Evolutionary conservation across 2,797 vertebrate species (phyloP).

Genomic region (Enteromius argenteus): DNA sequence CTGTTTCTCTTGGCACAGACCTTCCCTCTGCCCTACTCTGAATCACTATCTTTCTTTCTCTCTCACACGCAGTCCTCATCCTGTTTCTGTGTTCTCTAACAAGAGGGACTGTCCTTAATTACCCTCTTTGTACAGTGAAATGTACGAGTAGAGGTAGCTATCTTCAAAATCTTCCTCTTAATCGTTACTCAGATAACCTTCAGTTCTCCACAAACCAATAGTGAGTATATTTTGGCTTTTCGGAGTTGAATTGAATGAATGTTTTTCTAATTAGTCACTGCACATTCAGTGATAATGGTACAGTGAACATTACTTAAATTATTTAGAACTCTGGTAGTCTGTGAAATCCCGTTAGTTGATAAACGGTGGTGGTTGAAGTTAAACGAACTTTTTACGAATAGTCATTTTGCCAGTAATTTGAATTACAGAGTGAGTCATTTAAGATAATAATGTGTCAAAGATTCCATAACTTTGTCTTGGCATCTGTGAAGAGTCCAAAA

Average conservation of each 20-base stretch:
- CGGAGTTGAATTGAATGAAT: not conserved
- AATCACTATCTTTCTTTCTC: conserved; percentile 24
- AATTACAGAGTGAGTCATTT: conserved; percentile 12
- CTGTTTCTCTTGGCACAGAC: conserved; percentile 57
- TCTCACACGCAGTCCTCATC: conserved; percentile 41
- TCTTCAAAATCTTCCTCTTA: conserved; percentile 17
- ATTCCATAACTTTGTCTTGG: conserved; percentile 34
- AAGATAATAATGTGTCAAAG: conserved; percentile 32
- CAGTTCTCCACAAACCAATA: not conserved
- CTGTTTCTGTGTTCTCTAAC: conserved; percentile 58
- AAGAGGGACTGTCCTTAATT: conserved; percentile 54
- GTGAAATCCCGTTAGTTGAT: not conserved
- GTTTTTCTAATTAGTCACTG: conserved; percentile 1
- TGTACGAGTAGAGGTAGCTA: not conserved
- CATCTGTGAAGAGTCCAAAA: conserved; percentile 52
- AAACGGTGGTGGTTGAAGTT: not conserved
- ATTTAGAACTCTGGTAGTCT: not conserved
- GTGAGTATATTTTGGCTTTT: not conserved
- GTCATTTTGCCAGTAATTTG: not conserved
- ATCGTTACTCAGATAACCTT: conserved; percentile 30
- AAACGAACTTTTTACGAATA: not conserved
- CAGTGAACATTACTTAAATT: not conserved
- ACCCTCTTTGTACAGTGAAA: conserved; percentile 32
- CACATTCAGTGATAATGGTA: not conserved
- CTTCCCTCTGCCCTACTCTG: conserved; percentile 27